A percentile compares a stretch with the other conserved stretches of the same genome.
These are phyloP conservation scores for Resseliella maxima DNA, from an alignment of 2,888 invertebrate genomes.

Conservation along the genomic window DNA sequence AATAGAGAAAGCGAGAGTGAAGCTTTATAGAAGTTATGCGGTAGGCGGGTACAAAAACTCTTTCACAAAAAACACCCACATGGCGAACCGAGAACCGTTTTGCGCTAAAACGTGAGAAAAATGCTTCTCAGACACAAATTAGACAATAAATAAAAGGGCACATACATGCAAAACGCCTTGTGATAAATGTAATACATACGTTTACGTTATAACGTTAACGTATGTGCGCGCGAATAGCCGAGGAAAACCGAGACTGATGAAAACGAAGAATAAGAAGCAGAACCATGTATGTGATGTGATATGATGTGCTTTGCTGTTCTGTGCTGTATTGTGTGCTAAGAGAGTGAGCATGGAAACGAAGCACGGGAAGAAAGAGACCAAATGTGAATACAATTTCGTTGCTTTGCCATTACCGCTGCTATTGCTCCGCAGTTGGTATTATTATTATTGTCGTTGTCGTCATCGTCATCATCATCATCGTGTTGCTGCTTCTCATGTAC, in stretches of 20 bases:
- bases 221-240: conserved; percentile 28
- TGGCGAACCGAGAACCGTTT: conserved; percentile 53
- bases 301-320: background rate
- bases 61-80: conserved; percentile 55
- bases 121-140: conserved; percentile 53
- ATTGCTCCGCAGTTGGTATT: conserved; percentile 41
- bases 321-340: background rate
- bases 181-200: conserved; percentile 53
- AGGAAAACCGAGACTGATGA: conserved; percentile 22
- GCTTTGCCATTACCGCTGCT: conserved; percentile 44
- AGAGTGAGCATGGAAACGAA: background rate
- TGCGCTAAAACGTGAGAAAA: conserved; percentile 55
- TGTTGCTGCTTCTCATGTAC: background rate
- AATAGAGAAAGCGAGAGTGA: background rate
- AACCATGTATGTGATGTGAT: background rate
- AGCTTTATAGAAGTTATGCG: conserved; percentile 52
- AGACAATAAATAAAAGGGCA: conserved; percentile 54
- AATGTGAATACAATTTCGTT: conserved; percentile 39
- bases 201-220: conserved; percentile 34
- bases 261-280: conserved; percentile 25
- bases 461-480: background rate
- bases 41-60: conserved; percentile 55
- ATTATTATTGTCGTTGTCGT: background rate
- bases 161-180: conserved; percentile 54
- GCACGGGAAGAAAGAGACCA: conserved; percentile 31